Conservation (phyloP, 2,113 vertebrate genomes). For the Pyxicephalus adspersus region DNA sequence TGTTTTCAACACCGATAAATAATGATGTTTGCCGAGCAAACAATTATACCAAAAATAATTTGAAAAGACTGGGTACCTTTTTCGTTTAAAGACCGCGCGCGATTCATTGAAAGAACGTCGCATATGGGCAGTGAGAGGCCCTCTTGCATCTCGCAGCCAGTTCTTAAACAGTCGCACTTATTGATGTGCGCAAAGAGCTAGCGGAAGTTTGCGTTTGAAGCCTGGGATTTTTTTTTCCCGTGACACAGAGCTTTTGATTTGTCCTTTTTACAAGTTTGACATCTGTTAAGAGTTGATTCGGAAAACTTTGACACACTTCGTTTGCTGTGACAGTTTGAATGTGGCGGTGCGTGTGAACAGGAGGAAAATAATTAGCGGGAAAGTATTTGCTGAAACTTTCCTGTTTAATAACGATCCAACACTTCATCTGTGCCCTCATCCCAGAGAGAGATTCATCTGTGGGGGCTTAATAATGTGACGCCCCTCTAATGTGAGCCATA, state of each 20-base stretch:
- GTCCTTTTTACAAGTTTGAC: conserved; percentile 65
- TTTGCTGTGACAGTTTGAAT: conserved; percentile 61
- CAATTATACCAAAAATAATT: conserved; percentile 69
- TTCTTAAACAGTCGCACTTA: conserved; percentile 67
- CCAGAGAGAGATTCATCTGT: background rate
- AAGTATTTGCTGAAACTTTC: conserved; percentile 47
- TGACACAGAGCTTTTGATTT: conserved; percentile 65
- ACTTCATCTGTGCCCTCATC: conserved; percentile 54
- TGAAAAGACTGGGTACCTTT: conserved; percentile 63
- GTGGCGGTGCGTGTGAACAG: conserved; percentile 61
- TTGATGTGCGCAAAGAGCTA: conserved; percentile 62
- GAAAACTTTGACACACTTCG: conserved; percentile 64
- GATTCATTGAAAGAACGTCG: conserved; percentile 55
- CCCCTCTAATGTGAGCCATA: too few species aligned
- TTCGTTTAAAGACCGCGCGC: conserved; percentile 66
- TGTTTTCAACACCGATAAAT: conserved; percentile 67
- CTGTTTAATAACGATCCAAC: conserved; percentile 68
- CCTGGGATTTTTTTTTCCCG: conserved; percentile 62
- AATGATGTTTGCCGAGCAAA: conserved; percentile 68
- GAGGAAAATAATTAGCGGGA: conserved; percentile 64
- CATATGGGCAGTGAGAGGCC: conserved; percentile 61
- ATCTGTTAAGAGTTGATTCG: conserved; percentile 67
- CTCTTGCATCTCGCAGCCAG: conserved; percentile 63
- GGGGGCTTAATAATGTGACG: too few species aligned
- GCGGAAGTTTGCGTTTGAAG: conserved; percentile 65